phyloP scores from a whole-genome alignment of 2,888 invertebrate genomes.

The Acholoe squamosa region DNA sequence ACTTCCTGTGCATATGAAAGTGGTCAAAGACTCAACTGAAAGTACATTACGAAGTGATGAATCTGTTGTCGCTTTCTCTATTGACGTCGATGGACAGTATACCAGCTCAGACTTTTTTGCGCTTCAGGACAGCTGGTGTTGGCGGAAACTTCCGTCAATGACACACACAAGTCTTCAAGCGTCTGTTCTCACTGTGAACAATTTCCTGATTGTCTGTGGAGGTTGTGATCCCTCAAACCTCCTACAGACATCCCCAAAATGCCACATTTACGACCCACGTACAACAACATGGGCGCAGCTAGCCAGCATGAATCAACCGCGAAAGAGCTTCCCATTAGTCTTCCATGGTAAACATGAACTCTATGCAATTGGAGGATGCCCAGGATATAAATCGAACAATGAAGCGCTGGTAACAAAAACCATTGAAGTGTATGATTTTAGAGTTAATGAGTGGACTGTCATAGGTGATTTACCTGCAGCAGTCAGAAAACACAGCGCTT shows the following conservation, averaged over 20 bases:
- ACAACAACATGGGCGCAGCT: not conserved
- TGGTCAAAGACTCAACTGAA: not conserved
- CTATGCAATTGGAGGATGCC: constrained; percentile 34
- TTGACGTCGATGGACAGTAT: not conserved
- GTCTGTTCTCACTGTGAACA: constrained; percentile 16
- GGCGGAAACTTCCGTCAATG: constrained; percentile 32
- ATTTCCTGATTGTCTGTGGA: constrained; percentile 16
- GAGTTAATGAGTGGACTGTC: not conserved
- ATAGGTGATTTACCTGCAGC: not conserved
- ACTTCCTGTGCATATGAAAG: not conserved
- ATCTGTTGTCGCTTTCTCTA: constrained; percentile 19
- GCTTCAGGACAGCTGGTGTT: constrained; percentile 26
- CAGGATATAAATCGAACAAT: constrained; percentile 3
- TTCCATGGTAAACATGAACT: not conserved
- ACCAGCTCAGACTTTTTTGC: constrained; percentile 19
- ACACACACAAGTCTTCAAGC: constrained; percentile 26
- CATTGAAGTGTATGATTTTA: not conserved
- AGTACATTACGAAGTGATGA: not conserved
- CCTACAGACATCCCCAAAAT: not conserved
- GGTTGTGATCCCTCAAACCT: not conserved
- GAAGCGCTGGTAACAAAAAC: not conserved
- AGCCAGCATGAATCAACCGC: not conserved
- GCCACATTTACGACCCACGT: constrained; percentile 19
- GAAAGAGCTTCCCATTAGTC: constrained; percentile 9
- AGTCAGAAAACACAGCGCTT: constrained; percentile 38